Evolutionary conservation across 1,140 invertebrate genomes (phyloP), one percentile per base, ranked within the genome.

Genomic region (Ceratina japonica): DNA sequence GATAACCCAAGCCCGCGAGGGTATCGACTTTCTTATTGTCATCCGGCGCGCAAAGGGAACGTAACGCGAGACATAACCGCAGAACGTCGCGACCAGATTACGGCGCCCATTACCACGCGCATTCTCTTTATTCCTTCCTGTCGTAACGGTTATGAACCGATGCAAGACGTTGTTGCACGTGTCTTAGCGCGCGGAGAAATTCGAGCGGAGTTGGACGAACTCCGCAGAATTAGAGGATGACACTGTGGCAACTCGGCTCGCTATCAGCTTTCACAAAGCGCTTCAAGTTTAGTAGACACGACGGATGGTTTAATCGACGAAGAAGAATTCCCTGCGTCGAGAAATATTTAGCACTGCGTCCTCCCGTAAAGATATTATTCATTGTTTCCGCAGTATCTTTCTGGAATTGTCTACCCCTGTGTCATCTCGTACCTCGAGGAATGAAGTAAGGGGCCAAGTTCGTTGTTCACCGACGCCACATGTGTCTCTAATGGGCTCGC

Each of bases 1-100:
- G 79, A 85, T 80, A 80, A 75, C 78, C 65, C 52, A 44, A 63
- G 58, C 44, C 31, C 52, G 51, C 2, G 68, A 22, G 63, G 65
- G 72, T 86, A 86, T 86, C 83, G 61, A 58, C 75, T 85, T 85
- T 73, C 80, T 83, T 79, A 76, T 85, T 79, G 75, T 79, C 80
- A 63, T 51, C 18, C 15, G 27, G 51, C 49, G 15, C 49, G 77
- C 31, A 71, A 62, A 52, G 59, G 66, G 71, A 79, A 56, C 66
- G 83, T 85, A 86, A 86, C 68, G 75, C 83, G 83, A 86, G 79
- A 72, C 68, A 31, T 44, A 20, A 49, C 74, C 64, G 59, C 51
- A 59, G 78, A 75, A 79, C 49, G 76, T 79, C 59, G 64, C 65
- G 15, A 66, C 52, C 27, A 31, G 68, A 54, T 83, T 80, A 83